Conservation (phyloP, 2,797 vertebrate species). For the Falco berigora region DNA sequence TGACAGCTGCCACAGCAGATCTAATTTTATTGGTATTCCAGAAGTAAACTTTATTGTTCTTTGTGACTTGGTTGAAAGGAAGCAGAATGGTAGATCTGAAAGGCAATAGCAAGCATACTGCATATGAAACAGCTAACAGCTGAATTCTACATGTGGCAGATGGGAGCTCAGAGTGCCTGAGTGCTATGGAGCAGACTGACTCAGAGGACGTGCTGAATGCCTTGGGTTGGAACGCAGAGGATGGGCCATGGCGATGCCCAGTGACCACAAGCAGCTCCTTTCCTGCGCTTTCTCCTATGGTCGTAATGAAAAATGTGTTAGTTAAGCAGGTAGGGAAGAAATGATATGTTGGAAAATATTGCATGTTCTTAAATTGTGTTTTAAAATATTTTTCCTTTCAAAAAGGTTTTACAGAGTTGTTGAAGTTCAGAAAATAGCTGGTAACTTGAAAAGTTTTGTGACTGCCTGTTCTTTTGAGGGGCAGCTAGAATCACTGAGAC, state of each 20-base stretch:
- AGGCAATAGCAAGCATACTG: background rate
- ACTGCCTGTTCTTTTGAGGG: background rate
- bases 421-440: background rate
- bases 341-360: background rate
- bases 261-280: constrained; percentile 74
- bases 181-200: constrained; percentile 84
- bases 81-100: background rate
- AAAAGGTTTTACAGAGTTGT: background rate
- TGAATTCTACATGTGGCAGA: constrained; percentile 69
- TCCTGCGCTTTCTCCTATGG: constrained; percentile 79
- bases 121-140: background rate
- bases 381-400: background rate
- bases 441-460: background rate
- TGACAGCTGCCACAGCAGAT: background rate
- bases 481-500: background rate
- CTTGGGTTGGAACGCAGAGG: constrained; percentile 64
- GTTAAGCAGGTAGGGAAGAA: constrained; percentile 82
- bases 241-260: constrained; percentile 60
- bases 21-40: background rate
- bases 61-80: background rate
- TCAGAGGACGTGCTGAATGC: constrained; percentile 77
- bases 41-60: background rate
- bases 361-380: background rate
- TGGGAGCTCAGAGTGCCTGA: constrained; percentile 85
- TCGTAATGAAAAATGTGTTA: constrained; percentile 89